Evolutionary conservation across 2,797 vertebrate species (phyloP).

Genomic region (Cheirogaleus major): DNA sequence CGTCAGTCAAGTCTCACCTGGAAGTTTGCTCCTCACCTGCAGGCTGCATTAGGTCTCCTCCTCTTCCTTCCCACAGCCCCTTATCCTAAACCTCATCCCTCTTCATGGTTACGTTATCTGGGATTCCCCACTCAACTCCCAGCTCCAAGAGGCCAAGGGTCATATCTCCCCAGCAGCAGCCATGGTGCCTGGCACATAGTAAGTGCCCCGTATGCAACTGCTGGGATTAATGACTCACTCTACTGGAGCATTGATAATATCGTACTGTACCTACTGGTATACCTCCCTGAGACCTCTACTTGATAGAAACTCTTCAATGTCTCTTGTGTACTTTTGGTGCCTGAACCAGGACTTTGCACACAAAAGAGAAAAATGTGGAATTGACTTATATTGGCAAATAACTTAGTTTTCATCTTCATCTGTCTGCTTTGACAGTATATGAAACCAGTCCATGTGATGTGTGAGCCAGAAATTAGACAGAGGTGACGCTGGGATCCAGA

Average conservation of each 20-base stretch:
- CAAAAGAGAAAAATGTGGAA: constrained; percentile 32
- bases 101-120: not conserved
- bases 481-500: not conserved
- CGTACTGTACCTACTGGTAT: not conserved
- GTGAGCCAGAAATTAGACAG: not conserved
- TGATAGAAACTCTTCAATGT: not conserved
- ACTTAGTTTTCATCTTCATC: constrained; percentile 12
- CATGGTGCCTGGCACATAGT: accelerated
- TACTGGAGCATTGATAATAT: not conserved
- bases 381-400: not conserved
- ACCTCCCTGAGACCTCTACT: not conserved
- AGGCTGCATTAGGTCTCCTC: not conserved
- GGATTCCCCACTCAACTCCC: not conserved
- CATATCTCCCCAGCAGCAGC: not conserved
- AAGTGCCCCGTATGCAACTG: not conserved
- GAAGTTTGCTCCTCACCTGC: not conserved
- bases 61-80: not conserved
- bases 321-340: not conserved
- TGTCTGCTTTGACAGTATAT: not conserved
- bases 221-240: not conserved
- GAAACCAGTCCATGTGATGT: not conserved
- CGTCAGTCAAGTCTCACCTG: not conserved
- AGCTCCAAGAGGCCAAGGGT: not conserved
- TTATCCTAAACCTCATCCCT: not conserved
- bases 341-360: not conserved